Base-by-base conservation (phyloP, 2,113 vertebrate genomes). In the Piprites chloris region DNA sequence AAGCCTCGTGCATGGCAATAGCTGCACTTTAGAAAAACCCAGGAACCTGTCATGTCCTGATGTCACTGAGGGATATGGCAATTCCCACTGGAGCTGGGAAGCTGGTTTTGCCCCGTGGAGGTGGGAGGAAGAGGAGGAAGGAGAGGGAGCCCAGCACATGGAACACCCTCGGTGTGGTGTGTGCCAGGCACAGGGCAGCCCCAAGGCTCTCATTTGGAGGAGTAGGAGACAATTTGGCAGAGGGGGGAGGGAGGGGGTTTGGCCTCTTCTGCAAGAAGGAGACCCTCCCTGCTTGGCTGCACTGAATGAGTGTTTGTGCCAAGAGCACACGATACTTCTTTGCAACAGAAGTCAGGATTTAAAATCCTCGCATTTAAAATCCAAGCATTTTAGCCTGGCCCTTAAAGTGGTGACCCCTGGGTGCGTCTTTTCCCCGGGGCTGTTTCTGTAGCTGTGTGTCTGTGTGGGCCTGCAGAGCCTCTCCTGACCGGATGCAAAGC, bases 291-390 rank as follows among this genome's bases (percentile, higher is more conserved):
- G 3, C 59, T 37, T 6, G n/a, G 49, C 74, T 59, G 15, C 22
- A 9, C 37, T 0, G 0, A 30, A 9, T 3, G 13, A 37, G 55
- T 2, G 3, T 12, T 22, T 8, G 2, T 21, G 6, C 59, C 0
- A 1, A 47, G 39, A 67, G 82, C 44, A 4, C 1, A 0, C 9
- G 1, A 4, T 1, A 1, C 41, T 84, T 42, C 44, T 73, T 81
- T 41, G 67, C 68, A 15, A 6, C 30, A 39, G 59, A 84, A 89
- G 66, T 19, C 42, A 39, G 72, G 46, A 41, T 61, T 92, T 87
- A 2, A 72, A 85, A 66, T 65, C 61, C 47, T 85, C 47, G 26
- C 7, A 2, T 39, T 93, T n/a, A n/a, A n/a, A n/a, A n/a, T n/a
- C n/a, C n/a, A n/a, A n/a, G n/a, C n/a, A n/a, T n/a, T n/a, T n/a